Percentiles rank a stretch among this genome's conserved stretches.
phyloP scores from a whole-genome alignment of 1,140 invertebrate species.

The Arion vulgaris region DNA sequence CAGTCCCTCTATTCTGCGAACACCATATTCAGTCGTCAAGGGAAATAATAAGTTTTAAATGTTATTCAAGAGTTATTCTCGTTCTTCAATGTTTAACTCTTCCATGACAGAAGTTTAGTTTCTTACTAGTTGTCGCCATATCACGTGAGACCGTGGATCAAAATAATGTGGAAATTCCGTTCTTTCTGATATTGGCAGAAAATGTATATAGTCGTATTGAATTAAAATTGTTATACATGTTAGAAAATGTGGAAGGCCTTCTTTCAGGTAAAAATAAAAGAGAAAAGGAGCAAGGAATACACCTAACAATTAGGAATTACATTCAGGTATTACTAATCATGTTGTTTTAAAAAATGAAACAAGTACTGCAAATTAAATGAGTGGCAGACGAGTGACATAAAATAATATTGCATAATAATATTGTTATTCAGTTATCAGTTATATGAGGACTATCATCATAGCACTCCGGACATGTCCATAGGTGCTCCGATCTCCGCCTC shows the following conservation, averaged over 20 bases:
- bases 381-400: too few species aligned
- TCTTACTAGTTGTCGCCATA: slow-evolving; percentile 36
- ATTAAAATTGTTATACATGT: neutral
- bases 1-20: neutral
- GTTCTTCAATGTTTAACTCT: too few species aligned
- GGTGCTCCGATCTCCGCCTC: too few species aligned
- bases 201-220: neutral
- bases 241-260: neutral
- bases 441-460: too few species aligned
- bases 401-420: too few species aligned
- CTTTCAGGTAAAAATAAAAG: neutral
- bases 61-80: too few species aligned
- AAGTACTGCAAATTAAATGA: too few species aligned
- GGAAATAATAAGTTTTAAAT: too few species aligned
- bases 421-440: too few species aligned
- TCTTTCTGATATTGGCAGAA: neutral
- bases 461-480: too few species aligned
- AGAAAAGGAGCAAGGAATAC: neutral
- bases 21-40: neutral
- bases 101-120: neutral
- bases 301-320: neutral
- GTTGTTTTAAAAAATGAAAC: too few species aligned
- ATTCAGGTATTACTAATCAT: neutral
- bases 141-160: slow-evolving; percentile 9
- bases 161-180: neutral